Conservation (phyloP, 2,888 invertebrate genomes). For the Thera obeliscata region DNA sequence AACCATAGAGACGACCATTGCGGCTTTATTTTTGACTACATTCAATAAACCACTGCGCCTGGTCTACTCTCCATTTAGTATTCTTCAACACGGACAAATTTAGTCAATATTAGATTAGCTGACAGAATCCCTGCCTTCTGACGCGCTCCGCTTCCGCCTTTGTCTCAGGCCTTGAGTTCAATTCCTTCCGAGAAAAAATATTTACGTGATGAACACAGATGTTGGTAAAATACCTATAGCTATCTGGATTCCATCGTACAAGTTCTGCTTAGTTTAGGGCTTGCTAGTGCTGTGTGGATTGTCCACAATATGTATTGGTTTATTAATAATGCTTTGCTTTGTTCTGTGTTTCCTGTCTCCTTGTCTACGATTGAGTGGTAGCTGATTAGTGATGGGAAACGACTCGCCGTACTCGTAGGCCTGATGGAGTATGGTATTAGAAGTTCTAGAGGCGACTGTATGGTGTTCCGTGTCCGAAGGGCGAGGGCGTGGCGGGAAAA, state of each 20-base stretch:
- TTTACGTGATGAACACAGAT: too few relatives aligned
- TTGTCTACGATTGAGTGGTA: not conserved
- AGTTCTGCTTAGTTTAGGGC: too few relatives aligned
- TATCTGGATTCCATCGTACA: too few relatives aligned
- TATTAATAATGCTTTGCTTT: too few relatives aligned
- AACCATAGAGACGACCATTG: constrained; percentile 51
- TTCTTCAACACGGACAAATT: not conserved
- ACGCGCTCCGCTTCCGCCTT: too few relatives aligned
- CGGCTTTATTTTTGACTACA: not conserved
- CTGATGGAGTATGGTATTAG: not conserved
- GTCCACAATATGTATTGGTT: too few relatives aligned
- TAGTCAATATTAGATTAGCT: not conserved
- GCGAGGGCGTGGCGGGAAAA: constrained; percentile 81
- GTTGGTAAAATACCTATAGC: too few relatives aligned
- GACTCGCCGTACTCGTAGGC: not conserved
- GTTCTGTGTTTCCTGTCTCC: not conserved
- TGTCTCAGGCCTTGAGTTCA: too few relatives aligned
- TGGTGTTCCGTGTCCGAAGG: constrained; percentile 56
- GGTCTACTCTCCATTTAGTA: not conserved
- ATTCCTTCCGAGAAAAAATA: too few relatives aligned
- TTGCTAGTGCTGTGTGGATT: too few relatives aligned
- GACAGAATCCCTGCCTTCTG: too few relatives aligned
- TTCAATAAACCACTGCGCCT: not conserved
- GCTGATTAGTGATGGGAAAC: not conserved
- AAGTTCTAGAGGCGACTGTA: constrained; percentile 50